Evolutionary conservation across 2,113 vertebrate genomes (phyloP), one percentile per base, ranked within the genome.

Genomic region (Dromaius novaehollandiae): DNA sequence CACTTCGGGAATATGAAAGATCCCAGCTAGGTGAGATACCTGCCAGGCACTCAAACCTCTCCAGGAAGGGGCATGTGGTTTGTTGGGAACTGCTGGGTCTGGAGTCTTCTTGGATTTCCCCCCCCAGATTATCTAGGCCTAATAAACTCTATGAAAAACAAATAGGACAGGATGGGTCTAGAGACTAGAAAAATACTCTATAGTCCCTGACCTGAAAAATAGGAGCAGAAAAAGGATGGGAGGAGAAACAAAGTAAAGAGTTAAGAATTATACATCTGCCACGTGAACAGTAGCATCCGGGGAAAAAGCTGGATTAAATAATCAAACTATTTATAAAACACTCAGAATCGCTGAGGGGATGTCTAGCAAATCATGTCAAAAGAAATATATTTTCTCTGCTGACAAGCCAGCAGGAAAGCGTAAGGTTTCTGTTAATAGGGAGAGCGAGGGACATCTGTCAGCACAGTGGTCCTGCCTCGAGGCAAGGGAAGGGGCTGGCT

Each of bases 71-170:
- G 30, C 30, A 48, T 7, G 13, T 8, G 17, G 32, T 58, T 74
- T 55, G 18, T 21, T 13, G 28, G 70, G 25, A 30, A 58, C 19
- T 58, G 56, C 21, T 42, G 51, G 13, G 11, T 44, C 34, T n/a
- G 26, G 71, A 25, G 38, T 55, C 8, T 2, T 2, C 28, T 84
- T 53, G 51, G 69, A 14, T 55, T 69, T 38, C 51, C 42, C 26
- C 18, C 6, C 12, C 5, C 0, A 1, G 50, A 60, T 40, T 5
- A 28, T 6, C 8, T 5, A 3, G 65, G 5, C 20, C 17, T 46
- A 13, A 44, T 21, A 50, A 58, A 42, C 7, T 5, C 28, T 51
- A 44, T 15, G 56, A 46, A n/a, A 66, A 55, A 7, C 12, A 8
- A 2, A 18, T 25, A 21, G 3, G 20, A 55, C 22, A 32, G 58